Evolutionary conservation across 2,113 vertebrate genomes (phyloP).

Genomic region (Pogonocichla stellata): DNA sequence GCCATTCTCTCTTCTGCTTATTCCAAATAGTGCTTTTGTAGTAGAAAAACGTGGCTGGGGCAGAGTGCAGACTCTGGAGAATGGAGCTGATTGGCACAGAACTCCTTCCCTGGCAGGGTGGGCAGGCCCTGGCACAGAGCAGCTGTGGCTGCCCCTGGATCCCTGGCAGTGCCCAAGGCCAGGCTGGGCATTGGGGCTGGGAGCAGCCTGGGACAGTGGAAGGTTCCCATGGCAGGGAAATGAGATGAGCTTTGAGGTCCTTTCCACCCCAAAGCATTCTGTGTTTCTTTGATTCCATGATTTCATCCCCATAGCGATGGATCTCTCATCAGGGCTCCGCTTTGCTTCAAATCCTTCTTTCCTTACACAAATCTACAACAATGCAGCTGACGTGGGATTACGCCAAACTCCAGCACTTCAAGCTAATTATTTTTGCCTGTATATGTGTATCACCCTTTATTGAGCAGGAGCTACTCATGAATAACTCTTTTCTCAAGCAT

Average conservation of each 20-base stretch:
- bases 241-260: not conserved
- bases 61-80: not conserved
- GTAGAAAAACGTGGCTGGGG: not conserved
- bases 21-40: not conserved
- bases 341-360: not conserved
- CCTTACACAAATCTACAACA: not conserved
- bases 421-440: constrained; percentile 22
- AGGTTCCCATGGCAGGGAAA: not conserved
- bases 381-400: not conserved
- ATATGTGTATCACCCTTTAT: not conserved
- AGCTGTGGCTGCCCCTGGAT: not conserved
- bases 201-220: accelerated
- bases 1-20: not conserved
- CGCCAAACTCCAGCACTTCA: not conserved
- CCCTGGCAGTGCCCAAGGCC: not conserved
- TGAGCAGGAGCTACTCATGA: not conserved
- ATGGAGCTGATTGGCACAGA: not conserved
- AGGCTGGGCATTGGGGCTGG: accelerated
- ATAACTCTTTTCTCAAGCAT: not conserved
- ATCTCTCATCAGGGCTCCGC: not conserved
- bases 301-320: not conserved
- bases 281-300: not conserved
- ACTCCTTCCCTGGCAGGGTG: not conserved
- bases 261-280: not conserved
- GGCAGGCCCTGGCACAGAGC: not conserved